Base-by-base conservation (phyloP, 1,140 invertebrate genomes). In the Eriocheir sinensis region DNA sequence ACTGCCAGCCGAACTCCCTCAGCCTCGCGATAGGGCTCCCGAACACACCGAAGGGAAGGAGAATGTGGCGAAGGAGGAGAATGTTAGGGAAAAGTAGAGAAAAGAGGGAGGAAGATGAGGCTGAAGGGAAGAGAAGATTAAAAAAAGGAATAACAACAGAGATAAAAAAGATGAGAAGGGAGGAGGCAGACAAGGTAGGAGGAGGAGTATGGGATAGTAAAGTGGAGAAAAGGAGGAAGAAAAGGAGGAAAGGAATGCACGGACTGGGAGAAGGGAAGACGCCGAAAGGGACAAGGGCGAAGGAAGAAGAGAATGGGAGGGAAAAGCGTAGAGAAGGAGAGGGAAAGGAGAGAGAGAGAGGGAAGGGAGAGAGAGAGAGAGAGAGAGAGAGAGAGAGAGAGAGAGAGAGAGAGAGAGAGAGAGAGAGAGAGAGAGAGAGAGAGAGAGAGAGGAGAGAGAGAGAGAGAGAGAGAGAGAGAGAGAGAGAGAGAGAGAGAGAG, bases 381-480 rank as follows among this genome's bases (percentile, higher is more conserved):
- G 34, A 72, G 9, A 41, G 40, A 86, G 83, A 41, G 83, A 86
- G 40, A 41, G 83, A 86, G 83, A 38, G 9, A 41, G 34, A 41
- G 40, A 41, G 83, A 41, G 83, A 86, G 40, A 41, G 40, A 41
- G 83, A 86, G 83, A 53, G 38, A 53, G 27, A 53, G 44, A 53
- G 89, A 48, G 44, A 44, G 40, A 53, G 89, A 90, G 44, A 53
- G 44, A 44, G 88, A 91, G 53, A 53, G 4, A 53, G 32, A 60
- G 32, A 38, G 53, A 91, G 53, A 79, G 34, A 38, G 40, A 30
- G 9, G 41, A 60, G 89, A 72, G 30, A 72, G 53, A 72, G 89
- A 72, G 44, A 91, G 89, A 60, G 53, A 72, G 44, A 91, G 89
- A 60, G 89, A 60, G 53, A 53, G 44, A 72, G 89, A 72, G 53